Base-by-base conservation (phyloP, 2,113 vertebrate species). In the Fulica atra region DNA sequence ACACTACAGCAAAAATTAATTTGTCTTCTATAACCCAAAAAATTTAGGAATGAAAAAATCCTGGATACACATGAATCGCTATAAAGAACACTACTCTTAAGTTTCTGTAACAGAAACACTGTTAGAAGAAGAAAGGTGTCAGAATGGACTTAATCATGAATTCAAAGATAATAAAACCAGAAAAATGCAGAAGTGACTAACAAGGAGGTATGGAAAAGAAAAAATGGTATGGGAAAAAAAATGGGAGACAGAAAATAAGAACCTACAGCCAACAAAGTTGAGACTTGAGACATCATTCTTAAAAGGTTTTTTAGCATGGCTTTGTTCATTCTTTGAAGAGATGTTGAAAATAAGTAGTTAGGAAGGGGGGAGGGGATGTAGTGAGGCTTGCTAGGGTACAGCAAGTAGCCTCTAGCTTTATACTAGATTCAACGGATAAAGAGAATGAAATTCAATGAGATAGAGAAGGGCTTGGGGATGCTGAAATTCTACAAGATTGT, bases 201-300 rank as follows among this genome's bases (percentile, higher is more conserved):
- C 2, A 63, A 68, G 23, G 8, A 87, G 4, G 8, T 40, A 57
- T 18, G 12, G 4, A 10, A 44, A 70, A 81, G 7, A 17, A 63
- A 78, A 53, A 44, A 50, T 6, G 5, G n/a, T n/a, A n/a, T 53
- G 21, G 6, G 9, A 25, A 46, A 81, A 81, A 68, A 15, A 77
- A 59, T 1, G 1, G 2, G 0, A 7, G 1, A n/a, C 5, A 16
- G 20, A 77, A 89, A 56, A n/a, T 29, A 83, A 77, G 11, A 9
- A 33, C 23, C 10, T 31, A 3, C 5, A 73, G 19, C 13, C 40
- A 81, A 16, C 7, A 26, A 81, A n/a, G 1, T 12, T 6, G 20
- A 53, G 9, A 44, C 5, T 28, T 53, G 8, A 11, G 35, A 61
- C 12, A 40, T 16, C 4, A 14, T 25, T 87, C 13, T 12, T 77